A percentile compares a stretch with the other conserved stretches of the same genome.
These are phyloP conservation scores for Conus canariensis DNA, from an alignment of 2,888 invertebrate species.

Conservation along the genomic window DNA sequence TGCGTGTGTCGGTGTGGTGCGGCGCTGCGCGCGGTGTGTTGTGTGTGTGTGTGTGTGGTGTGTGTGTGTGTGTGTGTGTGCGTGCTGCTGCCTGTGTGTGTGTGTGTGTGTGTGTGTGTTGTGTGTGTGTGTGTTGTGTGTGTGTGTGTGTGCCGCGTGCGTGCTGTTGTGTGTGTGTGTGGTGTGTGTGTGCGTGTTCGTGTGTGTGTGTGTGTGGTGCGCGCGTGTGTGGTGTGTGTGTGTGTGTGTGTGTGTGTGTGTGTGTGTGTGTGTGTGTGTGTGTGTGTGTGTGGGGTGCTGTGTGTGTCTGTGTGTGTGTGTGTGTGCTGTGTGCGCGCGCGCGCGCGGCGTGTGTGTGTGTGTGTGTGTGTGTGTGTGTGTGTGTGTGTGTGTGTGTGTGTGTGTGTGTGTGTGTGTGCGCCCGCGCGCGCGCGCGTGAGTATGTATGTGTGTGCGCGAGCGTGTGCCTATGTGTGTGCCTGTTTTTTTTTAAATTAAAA, in stretches of 20 bases:
- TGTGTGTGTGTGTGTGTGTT: too few relatives aligned
- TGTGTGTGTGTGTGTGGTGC: background rate
- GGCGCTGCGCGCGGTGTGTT: too few relatives aligned
- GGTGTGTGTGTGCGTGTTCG: background rate
- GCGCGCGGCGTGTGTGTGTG: background rate
- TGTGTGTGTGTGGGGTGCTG: background rate
- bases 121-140: too few relatives aligned
- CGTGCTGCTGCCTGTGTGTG: too few relatives aligned
- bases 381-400: background rate
- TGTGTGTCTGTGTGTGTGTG: background rate
- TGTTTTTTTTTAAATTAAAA: too few relatives aligned
- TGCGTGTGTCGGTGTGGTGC: too few relatives aligned
- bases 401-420: background rate
- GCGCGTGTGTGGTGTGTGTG: background rate
- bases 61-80: too few relatives aligned
- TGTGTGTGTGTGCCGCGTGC: too few relatives aligned
- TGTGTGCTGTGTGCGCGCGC: background rate
- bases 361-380: conserved; percentile 2
- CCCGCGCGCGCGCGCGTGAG: background rate
- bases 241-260: background rate
- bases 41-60: too few relatives aligned
- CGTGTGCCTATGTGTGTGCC: background rate
- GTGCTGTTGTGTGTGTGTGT: too few relatives aligned
- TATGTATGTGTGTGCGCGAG: background rate
- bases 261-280: background rate